These are phyloP conservation scores for Siderastrea radians DNA, from an alignment of 92 coral and sea anemone species.

Conservation along the genomic window DNA sequence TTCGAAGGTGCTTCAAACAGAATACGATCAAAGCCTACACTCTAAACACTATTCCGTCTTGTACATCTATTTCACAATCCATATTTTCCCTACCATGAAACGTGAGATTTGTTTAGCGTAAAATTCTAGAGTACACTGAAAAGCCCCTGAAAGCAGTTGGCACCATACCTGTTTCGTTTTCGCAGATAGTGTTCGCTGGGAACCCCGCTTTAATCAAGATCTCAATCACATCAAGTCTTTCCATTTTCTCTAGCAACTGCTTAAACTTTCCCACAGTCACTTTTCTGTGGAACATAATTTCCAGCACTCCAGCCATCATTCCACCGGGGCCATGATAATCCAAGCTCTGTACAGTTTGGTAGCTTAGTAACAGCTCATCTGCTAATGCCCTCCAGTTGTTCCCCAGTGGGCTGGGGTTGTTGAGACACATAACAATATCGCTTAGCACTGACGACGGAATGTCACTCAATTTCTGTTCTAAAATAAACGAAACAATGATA, in stretches of 20 bases:
- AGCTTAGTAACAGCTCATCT: not conserved
- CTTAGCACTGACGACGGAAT: constrained; percentile 3
- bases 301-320: constrained; percentile 15
- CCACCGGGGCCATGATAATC: constrained; percentile 26
- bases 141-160: no score
- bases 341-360: not conserved
- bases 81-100: no score
- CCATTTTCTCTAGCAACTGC: constrained; percentile 1
- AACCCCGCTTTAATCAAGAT: constrained; percentile 37
- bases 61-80: no score
- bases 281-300: constrained; percentile 25
- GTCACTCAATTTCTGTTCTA: constrained; percentile 19
- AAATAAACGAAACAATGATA: not conserved
- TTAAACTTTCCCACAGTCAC: constrained; percentile 20
- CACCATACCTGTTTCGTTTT: not conserved
- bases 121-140: no score
- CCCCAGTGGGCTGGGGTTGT: constrained; percentile 29
- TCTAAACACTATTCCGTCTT: no score
- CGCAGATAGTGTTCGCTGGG: not conserved
- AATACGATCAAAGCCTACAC: no score
- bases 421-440: constrained; percentile 17
- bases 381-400: constrained; percentile 47
- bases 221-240: constrained; percentile 32
- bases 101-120: no score
- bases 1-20: no score